Base-by-base conservation (phyloP, 2,888 invertebrate species). In the Carcina quercana region DNA sequence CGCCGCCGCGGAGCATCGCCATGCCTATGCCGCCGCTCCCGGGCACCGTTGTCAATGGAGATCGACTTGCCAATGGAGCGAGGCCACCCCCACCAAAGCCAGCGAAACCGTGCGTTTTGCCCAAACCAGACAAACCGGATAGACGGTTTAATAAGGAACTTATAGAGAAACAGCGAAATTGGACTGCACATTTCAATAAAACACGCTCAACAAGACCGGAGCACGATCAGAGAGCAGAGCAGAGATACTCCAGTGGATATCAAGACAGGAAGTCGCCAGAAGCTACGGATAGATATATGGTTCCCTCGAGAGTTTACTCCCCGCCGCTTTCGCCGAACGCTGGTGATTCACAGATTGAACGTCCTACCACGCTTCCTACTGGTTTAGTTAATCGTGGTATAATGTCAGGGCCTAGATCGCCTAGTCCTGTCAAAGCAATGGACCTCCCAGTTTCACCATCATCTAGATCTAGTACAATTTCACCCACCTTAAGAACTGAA, bases 171-270 rank as follows among this genome's bases (percentile, higher is more conserved):
- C 95, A 95, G 63, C 91, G 91, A 61, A 96, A 95, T 76, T 96
- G 95, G 95, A 95, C 95, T 15, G 92, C 94, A 38, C 95, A 94
- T 73, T 96, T 95, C 67, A 91, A 92, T 37, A 94, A 93, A 80
- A 87, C 91, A 30, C 88, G 91, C 46, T 86, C 89, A 27, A 42
- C 61, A 36, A 69, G 76, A 40, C 31, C 25, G 12, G 82, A 80
- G 37, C 50, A 56, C 34, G 80, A 82, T 41, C 45, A 53, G 30
- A 72, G 62, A 55, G 40, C 60, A 30, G 82, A 80, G 33, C 59
- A 70, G 42, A 74, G 66, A 60, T 66, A 69, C 53, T 42, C 65
- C 40, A 58, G 65, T 55, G 56, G 61, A 43, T 63, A 65, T 52
- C 63, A 62, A 47, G 82, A 76, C 20, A 64, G 71, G 52, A 79